phyloP scores from a whole-genome alignment of 2,888 invertebrate species.

The Strigamia maritima region DNA sequence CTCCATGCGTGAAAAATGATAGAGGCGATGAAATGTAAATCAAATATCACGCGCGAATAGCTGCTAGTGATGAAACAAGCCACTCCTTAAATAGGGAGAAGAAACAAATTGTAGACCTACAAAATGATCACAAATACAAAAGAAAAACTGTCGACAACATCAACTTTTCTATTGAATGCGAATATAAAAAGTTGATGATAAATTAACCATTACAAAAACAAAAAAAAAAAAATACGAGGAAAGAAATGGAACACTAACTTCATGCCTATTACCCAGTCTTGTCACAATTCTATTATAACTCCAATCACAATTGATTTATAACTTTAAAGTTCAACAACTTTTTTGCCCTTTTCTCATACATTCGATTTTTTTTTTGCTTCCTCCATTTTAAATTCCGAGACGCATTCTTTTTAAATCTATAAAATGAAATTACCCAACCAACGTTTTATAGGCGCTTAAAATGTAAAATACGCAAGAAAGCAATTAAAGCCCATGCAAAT shows the following conservation, averaged over 20 bases:
- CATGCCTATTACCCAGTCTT: slow-evolving; percentile 18
- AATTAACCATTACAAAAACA: background rate
- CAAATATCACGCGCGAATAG: slow-evolving; percentile 25
- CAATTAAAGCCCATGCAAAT: background rate
- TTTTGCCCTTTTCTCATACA: background rate
- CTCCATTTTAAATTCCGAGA: background rate
- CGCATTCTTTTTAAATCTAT: background rate
- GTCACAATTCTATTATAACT: slow-evolving; percentile 28
- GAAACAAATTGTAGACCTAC: slow-evolving; percentile 32
- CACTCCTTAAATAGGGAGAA: slow-evolving; percentile 27
- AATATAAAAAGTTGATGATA: slow-evolving; percentile 21
- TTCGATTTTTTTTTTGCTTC: background rate
- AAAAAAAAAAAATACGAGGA: background rate
- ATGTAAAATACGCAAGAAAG: too few species aligned
- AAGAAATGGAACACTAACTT: slow-evolving; percentile 13
- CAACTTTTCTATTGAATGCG: slow-evolving; percentile 18
- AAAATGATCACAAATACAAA: slow-evolving; percentile 30
- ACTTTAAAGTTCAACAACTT: slow-evolving; percentile 21
- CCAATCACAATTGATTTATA: slow-evolving; percentile 32
- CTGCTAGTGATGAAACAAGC: slow-evolving; percentile 28
- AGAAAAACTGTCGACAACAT: slow-evolving; percentile 28
- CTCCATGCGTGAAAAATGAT: slow-evolving; percentile 17
- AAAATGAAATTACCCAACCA: background rate
- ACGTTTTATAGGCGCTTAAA: too few species aligned
- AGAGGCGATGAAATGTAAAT: slow-evolving; percentile 30